These are phyloP conservation scores for Engystomops pustulosus DNA, from an alignment of 2,113 vertebrate species.

Conservation along the genomic window DNA sequence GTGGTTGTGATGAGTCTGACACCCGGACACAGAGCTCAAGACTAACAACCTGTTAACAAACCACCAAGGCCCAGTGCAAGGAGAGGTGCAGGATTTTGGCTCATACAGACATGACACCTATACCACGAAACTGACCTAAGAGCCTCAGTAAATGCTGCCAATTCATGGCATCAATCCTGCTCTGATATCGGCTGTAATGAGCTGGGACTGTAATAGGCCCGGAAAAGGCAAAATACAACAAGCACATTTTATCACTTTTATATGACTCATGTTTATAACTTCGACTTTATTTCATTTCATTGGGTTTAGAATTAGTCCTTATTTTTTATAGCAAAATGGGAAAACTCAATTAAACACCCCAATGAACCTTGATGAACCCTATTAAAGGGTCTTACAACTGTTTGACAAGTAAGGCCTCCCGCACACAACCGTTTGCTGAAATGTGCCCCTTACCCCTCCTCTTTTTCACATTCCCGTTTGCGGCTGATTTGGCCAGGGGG, in stretches of 20 bases:
- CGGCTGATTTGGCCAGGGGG: too few species aligned
- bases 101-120: slow-evolving; percentile 1
- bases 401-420: too few species aligned
- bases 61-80: background rate
- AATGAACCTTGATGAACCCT: too few species aligned
- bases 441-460: too few species aligned
- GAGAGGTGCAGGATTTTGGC: background rate
- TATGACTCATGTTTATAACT: too few species aligned
- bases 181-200: background rate
- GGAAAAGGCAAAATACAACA: background rate
- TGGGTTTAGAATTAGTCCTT: too few species aligned
- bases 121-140: slow-evolving; percentile 16
- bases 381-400: too few species aligned
- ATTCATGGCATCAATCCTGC: background rate
- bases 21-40: slow-evolving; percentile 9
- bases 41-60: slow-evolving; percentile 36
- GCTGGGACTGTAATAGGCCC: background rate
- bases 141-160: slow-evolving; percentile 25
- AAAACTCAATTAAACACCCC: too few species aligned
- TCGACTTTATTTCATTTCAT: too few species aligned
- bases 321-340: too few species aligned
- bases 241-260: background rate
- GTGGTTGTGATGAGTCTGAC: slow-evolving; percentile 38
- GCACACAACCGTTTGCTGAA: too few species aligned
- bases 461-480: too few species aligned